phyloP scores from a whole-genome alignment of 2,113 vertebrate species.

The Poicephalus gulielmi region DNA sequence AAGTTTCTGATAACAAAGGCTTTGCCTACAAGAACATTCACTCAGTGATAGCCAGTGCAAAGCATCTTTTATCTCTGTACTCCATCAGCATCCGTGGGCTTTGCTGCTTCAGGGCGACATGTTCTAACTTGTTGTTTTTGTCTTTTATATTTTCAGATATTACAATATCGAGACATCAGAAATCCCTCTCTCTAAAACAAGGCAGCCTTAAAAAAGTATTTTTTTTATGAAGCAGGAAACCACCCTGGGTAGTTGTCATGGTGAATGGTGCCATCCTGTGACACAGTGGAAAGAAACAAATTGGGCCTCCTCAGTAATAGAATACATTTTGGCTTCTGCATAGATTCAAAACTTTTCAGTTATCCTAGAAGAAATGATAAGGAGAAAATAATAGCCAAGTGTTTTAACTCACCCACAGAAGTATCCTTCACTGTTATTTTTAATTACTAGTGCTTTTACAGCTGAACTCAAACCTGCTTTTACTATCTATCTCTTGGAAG shows the following conservation, averaged over 20 bases:
- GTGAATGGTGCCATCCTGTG: background rate
- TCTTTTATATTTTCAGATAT: background rate
- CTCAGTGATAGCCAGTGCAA: background rate
- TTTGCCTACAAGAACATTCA: background rate
- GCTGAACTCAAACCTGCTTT: background rate
- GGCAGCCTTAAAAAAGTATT: fast-evolving
- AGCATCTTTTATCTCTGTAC: background rate
- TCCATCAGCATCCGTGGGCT: fast-evolving
- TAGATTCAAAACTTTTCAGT: background rate
- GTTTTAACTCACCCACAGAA: background rate
- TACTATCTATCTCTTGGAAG: background rate
- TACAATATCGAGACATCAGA: background rate
- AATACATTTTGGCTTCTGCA: background rate
- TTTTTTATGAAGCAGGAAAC: background rate
- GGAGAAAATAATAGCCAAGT: background rate
- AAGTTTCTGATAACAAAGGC: background rate
- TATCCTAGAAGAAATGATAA: background rate
- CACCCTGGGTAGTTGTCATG: background rate
- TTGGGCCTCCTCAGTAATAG: background rate
- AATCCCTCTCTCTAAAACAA: background rate
- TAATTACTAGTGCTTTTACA: background rate
- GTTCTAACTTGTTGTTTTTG: background rate
- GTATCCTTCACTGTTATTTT: background rate
- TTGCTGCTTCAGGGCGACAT: background rate
- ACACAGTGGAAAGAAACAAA: background rate